Evolutionary conservation across 92 coral and sea anemone genomes (phyloP).

Genomic region (Ricordea florida): DNA sequence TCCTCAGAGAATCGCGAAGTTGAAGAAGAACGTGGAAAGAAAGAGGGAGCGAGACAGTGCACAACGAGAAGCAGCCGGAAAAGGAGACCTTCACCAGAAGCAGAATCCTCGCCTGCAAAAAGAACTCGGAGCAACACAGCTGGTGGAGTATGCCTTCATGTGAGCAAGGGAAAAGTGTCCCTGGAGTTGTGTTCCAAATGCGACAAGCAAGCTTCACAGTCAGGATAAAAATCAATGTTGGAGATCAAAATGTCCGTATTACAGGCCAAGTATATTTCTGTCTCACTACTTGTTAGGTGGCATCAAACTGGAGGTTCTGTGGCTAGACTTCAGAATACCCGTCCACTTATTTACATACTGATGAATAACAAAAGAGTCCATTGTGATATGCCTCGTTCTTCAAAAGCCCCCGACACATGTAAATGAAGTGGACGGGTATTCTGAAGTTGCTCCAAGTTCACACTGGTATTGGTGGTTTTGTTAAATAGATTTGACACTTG

Average conservation of each 20-base stretch:
- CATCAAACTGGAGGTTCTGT: neutral
- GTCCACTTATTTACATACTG: no score
- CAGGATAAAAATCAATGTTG: constrained; percentile 14
- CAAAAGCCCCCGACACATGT: no score
- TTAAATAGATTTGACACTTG: no score
- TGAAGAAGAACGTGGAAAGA: neutral
- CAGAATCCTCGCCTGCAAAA: neutral
- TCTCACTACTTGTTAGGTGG: constrained; percentile 9
- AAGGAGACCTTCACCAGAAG: constrained; percentile 3
- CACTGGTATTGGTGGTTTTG: no score
- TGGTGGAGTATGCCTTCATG: constrained; percentile 96
- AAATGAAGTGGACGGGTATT: no score
- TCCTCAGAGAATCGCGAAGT: constrained; percentile 3
- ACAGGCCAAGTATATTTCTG: constrained; percentile 62
- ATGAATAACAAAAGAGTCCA: constrained; percentile 2
- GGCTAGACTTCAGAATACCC: neutral
- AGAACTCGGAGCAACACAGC: constrained; percentile 14
- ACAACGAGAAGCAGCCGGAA: constrained; percentile 38
- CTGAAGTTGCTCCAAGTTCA: no score
- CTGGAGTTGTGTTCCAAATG: constrained; percentile 88
- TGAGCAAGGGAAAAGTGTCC: constrained; percentile 83
- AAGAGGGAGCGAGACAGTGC: constrained; percentile 4
- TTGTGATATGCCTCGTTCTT: neutral
- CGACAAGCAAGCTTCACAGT: constrained; percentile 70
- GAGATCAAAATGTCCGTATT: constrained; percentile 85